These are phyloP conservation scores for Bombus breviceps DNA, from an alignment of 1,140 invertebrate species.

Conservation along the genomic window DNA sequence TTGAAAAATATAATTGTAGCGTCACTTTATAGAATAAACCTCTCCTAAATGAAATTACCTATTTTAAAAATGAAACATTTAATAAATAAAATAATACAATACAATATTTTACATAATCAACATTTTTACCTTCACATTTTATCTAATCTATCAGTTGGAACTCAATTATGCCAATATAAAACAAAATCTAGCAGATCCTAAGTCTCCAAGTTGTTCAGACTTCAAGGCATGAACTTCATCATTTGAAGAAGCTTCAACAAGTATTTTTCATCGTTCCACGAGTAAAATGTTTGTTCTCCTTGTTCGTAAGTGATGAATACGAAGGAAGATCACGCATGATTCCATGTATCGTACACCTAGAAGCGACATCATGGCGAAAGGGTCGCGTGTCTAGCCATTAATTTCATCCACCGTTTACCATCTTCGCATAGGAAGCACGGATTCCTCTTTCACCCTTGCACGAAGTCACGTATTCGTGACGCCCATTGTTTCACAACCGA, in stretches of 20 bases:
- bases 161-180: neutral
- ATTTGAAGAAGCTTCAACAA: constrained; percentile 17
- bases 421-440: constrained; percentile 36
- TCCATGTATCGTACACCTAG: constrained; percentile 28
- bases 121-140: neutral
- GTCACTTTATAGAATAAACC: too few relatives aligned
- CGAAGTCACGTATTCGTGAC: constrained; percentile 67
- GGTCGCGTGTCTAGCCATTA: constrained; percentile 64
- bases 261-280: constrained; percentile 11
- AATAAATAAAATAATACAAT: neutral
- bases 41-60: neutral
- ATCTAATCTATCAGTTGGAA: neutral
- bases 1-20: too few relatives aligned
- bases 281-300: neutral
- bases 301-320: neutral
- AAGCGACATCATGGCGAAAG: constrained; percentile 50
- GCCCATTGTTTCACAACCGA: constrained; percentile 68
- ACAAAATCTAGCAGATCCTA: neutral
- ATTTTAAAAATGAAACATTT: neutral
- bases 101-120: neutral
- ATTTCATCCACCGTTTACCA: constrained; percentile 29
- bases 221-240: neutral
- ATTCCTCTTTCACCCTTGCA: constrained; percentile 62
- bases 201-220: neutral
- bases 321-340: constrained; percentile 21